These are phyloP conservation scores for Phrynosoma platyrhinos DNA, from an alignment of 2,113 vertebrate genomes.

Conservation along the genomic window DNA sequence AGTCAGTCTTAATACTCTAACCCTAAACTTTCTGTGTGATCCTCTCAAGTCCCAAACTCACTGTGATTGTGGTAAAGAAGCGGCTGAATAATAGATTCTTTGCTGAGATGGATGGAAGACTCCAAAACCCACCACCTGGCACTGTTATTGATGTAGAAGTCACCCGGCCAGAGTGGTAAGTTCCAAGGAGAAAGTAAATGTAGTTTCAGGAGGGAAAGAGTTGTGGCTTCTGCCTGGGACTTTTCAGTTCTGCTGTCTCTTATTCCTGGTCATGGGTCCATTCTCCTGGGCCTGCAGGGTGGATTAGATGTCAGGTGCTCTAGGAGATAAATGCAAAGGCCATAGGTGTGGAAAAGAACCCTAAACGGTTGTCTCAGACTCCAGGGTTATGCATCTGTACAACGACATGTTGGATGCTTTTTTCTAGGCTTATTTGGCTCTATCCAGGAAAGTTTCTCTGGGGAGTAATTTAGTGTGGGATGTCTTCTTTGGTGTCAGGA, in stretches of 20 bases:
- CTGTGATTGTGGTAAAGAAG: slow-evolving; percentile 95
- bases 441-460: too few species aligned
- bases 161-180: slow-evolving; percentile 95
- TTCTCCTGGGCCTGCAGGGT: too few species aligned
- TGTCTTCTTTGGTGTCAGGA: too few species aligned
- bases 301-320: too few species aligned
- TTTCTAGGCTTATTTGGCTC: neutral
- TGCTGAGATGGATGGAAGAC: slow-evolving; percentile 71
- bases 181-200: neutral
- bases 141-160: slow-evolving; percentile 90
- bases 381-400: neutral
- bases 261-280: too few species aligned
- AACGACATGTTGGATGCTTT: neutral
- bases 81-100: slow-evolving; percentile 89
- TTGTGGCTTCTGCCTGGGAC: too few species aligned
- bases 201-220: too few species aligned
- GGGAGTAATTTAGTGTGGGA: too few species aligned
- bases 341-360: too few species aligned
- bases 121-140: slow-evolving; percentile 91
- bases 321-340: too few species aligned
- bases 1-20: neutral
- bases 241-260: too few species aligned
- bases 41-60: slow-evolving; percentile 85
- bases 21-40: neutral
- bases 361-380: neutral